Conservation (phyloP, 2,797 vertebrate genomes). For the Lindbergichthys nudifrons region DNA sequence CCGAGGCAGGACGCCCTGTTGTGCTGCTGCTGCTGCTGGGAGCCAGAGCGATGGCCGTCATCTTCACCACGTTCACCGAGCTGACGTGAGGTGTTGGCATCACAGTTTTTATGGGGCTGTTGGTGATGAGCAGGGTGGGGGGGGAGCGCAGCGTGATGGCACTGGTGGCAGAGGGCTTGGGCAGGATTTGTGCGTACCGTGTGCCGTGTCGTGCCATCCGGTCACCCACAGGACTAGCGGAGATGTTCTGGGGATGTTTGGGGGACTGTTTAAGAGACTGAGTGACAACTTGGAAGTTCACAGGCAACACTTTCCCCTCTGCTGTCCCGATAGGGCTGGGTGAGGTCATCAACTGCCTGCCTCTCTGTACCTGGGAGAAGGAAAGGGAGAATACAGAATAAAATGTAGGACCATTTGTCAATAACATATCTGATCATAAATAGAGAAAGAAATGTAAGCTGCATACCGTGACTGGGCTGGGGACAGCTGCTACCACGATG, state of each 20-base stretch:
- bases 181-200: slow-evolving; percentile 96
- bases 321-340: slow-evolving; percentile 92
- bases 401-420: background rate
- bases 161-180: slow-evolving; percentile 95
- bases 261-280: slow-evolving; percentile 97
- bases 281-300: slow-evolving; percentile 98
- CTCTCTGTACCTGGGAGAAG: slow-evolving; percentile 90
- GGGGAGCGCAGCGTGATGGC: slow-evolving; percentile 97
- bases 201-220: slow-evolving; percentile 90
- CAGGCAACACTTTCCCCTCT: slow-evolving; percentile 95
- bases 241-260: slow-evolving; percentile 94
- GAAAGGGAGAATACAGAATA: slow-evolving; percentile 19
- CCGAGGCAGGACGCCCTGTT: slow-evolving; percentile 85
- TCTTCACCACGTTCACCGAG: slow-evolving; percentile 97
- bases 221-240: slow-evolving; percentile 96
- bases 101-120: slow-evolving; percentile 98
- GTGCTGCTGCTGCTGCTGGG: slow-evolving; percentile 86
- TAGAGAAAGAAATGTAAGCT: background rate
- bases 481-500: slow-evolving; percentile 96
- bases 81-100: slow-evolving; percentile 94
- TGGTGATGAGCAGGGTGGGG: slow-evolving; percentile 96
- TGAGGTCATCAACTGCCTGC: slow-evolving; percentile 95
- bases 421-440: background rate
- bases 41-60: slow-evolving; percentile 96
- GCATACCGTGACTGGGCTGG: slow-evolving; percentile 96